phyloP scores from a whole-genome alignment of 2,797 vertebrate species.

The Sebastes trivittatus region DNA sequence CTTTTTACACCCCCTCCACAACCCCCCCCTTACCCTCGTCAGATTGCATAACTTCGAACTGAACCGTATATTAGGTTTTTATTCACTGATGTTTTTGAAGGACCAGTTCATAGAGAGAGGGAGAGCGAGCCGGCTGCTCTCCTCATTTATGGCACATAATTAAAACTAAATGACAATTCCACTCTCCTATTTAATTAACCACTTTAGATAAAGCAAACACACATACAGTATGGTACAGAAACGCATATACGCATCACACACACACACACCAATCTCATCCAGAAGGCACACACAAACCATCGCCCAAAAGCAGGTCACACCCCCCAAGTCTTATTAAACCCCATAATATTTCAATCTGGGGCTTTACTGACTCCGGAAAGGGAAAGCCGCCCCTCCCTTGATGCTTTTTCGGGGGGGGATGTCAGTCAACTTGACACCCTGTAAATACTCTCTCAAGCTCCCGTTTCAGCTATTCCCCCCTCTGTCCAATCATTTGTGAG shows the following conservation, averaged over 20 bases:
- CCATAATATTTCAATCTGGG: conserved; percentile 77
- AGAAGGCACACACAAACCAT: conserved; percentile 31
- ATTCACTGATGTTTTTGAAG: conserved; percentile 78
- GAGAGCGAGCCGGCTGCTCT: conserved; percentile 62
- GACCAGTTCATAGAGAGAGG: conserved; percentile 71
- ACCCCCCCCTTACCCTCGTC: conserved; percentile 39
- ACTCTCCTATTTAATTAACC: conserved; percentile 82
- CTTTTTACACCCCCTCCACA: conserved; percentile 54
- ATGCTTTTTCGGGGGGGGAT: conserved; percentile 40
- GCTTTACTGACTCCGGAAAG: conserved; percentile 64
- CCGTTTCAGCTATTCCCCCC: conserved; percentile 60
- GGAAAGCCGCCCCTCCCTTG: conserved; percentile 59
- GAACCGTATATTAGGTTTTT: conserved; percentile 74
- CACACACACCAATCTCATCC: conserved; percentile 24
- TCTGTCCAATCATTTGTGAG: conserved; percentile 77
- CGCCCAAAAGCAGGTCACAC: conserved; percentile 65
- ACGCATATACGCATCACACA: conserved; percentile 34
- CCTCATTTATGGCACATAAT: conserved; percentile 82
- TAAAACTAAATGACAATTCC: conserved; percentile 84
- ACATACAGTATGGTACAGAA: conserved; percentile 59
- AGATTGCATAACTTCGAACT: conserved; percentile 79
- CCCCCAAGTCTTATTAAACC: conserved; percentile 71
- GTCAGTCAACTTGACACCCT: conserved; percentile 78
- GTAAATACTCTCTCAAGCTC: conserved; percentile 78
- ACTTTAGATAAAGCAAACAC: conserved; percentile 80